phyloP scores from a whole-genome alignment of 2,888 invertebrate species.

The Poecilobothrus nobilitatus region DNA sequence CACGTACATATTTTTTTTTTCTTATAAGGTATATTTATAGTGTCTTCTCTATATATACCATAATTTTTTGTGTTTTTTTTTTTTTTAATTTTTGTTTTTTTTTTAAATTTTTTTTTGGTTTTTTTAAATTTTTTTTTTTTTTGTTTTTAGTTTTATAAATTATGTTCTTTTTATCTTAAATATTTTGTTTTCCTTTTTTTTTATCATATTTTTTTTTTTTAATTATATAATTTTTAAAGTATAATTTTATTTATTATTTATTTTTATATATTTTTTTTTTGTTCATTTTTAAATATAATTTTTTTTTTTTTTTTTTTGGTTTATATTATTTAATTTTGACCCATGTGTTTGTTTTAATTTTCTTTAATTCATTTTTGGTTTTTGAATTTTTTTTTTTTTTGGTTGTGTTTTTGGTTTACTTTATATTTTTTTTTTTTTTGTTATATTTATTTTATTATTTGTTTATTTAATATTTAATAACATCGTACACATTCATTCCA shows the following conservation, averaged over 20 bases:
- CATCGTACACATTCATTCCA: constrained; percentile 21
- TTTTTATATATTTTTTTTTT: constrained; percentile 17
- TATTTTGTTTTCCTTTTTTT: constrained; percentile 22
- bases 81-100: constrained; percentile 20
- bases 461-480: constrained; percentile 3
- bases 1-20: constrained; percentile 30
- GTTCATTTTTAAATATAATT: constrained; percentile 9
- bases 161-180: constrained; percentile 24
- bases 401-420: constrained; percentile 13
- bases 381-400: constrained; percentile 19
- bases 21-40: constrained; percentile 29
- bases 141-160: constrained; percentile 22
- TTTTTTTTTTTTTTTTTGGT: constrained; percentile 21
- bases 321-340: constrained; percentile 22
- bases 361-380: constrained; percentile 22
- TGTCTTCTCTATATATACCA: constrained; percentile 28
- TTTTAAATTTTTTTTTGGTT: constrained; percentile 19
- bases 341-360: constrained; percentile 22
- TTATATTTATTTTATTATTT: constrained; percentile 15
- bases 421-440: constrained; percentile 19
- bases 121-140: constrained; percentile 24
- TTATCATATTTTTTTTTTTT: constrained; percentile 19
- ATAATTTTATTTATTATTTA: constrained; percentile 21
- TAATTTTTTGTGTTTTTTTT: constrained; percentile 25
- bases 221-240: constrained; percentile 4